Evolutionary conservation across 2,113 vertebrate genomes (phyloP), one percentile per base, ranked within the genome.

Genomic region (Chrysochloris asiatica): DNA sequence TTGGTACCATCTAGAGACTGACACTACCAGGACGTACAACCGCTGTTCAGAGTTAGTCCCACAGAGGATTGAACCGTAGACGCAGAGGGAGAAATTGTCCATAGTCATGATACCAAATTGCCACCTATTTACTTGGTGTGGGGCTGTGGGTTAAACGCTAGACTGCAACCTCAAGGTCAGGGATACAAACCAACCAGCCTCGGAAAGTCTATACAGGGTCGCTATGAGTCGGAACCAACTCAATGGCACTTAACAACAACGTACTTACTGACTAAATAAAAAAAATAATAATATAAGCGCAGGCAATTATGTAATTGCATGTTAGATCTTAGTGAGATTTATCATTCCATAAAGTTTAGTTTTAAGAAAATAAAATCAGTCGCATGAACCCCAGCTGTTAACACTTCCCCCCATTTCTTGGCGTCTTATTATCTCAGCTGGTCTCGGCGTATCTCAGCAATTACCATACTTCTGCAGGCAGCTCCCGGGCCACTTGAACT

Each of bases 401-500:
- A 88, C 90, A 95, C 63, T 96, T 90, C 13, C 87, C 92, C 77
- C 82, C 22, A 52, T 56, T 94, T 95, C 88, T 82, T 77, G 16
- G 6, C 1, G 0, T 9, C 89, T 94, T 95, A 91, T 96, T 96
- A 97, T 91, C 96, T 88, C 93, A 95, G 96, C 90, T 92, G 94
- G 96, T 86, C 95, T 50, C 75, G 91, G 92, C 86, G 1, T 73
- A 97, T 73, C 97, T 95, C 96, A 80, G 97, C 97, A 96, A 96
- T 96, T 95, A 97, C 96, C 88, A 9, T 48, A 79, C 93, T 94
- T 94, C 94, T 94, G 96, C 81, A 78, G 96, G 95, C 72, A 33
- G 93, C 90, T 96, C 94, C 88, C 69, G 9, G 96, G 91, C 96
- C 96, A 94, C 96, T 96, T 95, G 91, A 61, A 94, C 96, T 97